Conservation (phyloP, 2,113 vertebrate species). For the Pseudorhombus dupliciocellatus region DNA sequence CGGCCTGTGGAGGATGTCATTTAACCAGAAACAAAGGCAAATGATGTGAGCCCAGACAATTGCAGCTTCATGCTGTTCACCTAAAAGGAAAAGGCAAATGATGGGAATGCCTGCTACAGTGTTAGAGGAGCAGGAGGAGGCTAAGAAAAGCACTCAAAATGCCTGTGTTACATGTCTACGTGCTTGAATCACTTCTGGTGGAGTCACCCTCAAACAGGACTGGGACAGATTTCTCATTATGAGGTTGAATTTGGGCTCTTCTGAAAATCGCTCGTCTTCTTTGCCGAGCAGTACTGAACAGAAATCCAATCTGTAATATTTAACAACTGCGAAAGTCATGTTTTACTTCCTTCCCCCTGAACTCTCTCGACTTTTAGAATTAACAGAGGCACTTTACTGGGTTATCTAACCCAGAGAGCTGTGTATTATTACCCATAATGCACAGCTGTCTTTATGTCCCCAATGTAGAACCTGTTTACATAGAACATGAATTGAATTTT, state of each 20-base stretch:
- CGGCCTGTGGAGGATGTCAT: conserved; percentile 66
- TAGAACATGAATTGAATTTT: neutral
- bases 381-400: conserved; percentile 29
- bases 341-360: neutral
- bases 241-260: neutral
- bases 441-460: neutral
- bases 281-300: neutral
- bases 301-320: neutral
- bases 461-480: neutral
- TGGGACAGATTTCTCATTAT: neutral
- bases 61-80: conserved; percentile 61
- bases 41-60: conserved; percentile 67
- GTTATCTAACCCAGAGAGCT: conserved; percentile 14
- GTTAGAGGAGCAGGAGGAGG: neutral
- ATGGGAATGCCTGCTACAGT: conserved; percentile 33
- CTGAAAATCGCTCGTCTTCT: neutral
- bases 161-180: neutral
- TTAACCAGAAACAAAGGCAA: conserved; percentile 74
- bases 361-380: conserved; percentile 5
- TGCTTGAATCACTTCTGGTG: neutral
- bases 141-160: conserved; percentile 4
- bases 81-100: conserved; percentile 72
- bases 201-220: neutral
- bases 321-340: neutral
- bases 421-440: conserved; percentile 36